phyloP scores from a whole-genome alignment of 2,113 vertebrate genomes.

The Planiliza haematocheilus region DNA sequence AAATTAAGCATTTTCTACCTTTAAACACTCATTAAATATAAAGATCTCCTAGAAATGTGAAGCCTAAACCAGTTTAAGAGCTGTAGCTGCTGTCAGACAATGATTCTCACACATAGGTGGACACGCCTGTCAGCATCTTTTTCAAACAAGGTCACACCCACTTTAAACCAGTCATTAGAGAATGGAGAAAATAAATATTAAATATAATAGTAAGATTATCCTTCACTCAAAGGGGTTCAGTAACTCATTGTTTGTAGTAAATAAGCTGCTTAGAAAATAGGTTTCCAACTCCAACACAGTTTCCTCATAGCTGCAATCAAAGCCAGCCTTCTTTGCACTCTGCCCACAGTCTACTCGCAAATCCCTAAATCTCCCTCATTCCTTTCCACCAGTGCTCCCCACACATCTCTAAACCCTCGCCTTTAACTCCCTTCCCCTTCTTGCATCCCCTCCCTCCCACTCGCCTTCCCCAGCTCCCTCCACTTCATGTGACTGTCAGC shows the following conservation, averaged over 20 bases:
- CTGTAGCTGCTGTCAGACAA: too few species aligned
- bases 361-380: constrained; percentile 70
- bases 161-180: background rate
- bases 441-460: background rate
- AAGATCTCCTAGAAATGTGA: too few species aligned
- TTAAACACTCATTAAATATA: too few species aligned
- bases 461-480: constrained; percentile 31
- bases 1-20: too few species aligned
- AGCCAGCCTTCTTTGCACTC: constrained; percentile 49
- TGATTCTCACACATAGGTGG: background rate
- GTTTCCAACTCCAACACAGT: background rate
- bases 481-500: constrained; percentile 87
- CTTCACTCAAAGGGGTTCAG: background rate
- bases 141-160: background rate
- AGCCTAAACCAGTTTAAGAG: too few species aligned
- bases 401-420: constrained; percentile 15
- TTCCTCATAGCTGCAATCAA: constrained; percentile 34
- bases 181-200: background rate
- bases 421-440: constrained; percentile 11
- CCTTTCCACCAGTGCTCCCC: constrained; percentile 38
- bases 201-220: background rate
- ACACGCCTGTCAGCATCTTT: background rate
- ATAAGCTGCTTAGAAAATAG: background rate
- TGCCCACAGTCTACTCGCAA: constrained; percentile 53
- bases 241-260: background rate